Evolutionary conservation across 30 jellyfish, hydroid and myxozoan genomes (phyloP).

Genomic region (Clytia hemisphaerica): DNA sequence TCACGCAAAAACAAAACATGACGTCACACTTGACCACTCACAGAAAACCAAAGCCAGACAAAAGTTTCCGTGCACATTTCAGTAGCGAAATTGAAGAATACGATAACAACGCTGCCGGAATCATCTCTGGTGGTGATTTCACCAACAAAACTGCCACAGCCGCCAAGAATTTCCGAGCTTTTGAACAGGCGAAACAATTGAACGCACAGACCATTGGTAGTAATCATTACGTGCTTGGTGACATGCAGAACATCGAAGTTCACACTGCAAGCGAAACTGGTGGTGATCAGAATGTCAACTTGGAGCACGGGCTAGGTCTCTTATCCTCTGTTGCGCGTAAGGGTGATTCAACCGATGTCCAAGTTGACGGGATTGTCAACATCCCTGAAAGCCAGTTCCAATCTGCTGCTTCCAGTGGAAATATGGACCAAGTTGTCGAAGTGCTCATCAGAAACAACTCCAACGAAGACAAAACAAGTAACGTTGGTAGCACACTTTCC

Average conservation of each 20-base stretch:
- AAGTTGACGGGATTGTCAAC: conserved; percentile 94
- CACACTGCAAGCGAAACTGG: conserved; percentile 30
- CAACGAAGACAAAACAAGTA: conserved; percentile 56
- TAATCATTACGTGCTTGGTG: conserved; percentile 43
- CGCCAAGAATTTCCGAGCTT: conserved; percentile 29
- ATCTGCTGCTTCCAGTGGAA: conserved; percentile 30
- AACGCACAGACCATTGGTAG: conserved; percentile 31
- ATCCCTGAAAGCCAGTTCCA: conserved; percentile 50
- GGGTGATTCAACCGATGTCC: conserved; percentile 79
- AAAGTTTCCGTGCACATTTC: conserved; percentile 49
- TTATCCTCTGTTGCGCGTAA: conserved; percentile 98
- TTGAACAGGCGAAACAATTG: conserved; percentile 45
- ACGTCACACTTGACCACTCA: conserved; percentile 98
- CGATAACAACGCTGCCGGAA: conserved; percentile 28
- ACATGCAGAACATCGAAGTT: conserved; percentile 38
- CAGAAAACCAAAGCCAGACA: conserved; percentile 87
- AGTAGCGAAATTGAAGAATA: conserved; percentile 40
- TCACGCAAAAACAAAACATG: conserved; percentile 98
- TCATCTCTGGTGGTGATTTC: conserved; percentile 19
- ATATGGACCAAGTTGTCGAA: conserved; percentile 90
- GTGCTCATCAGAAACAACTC: conserved; percentile 88
- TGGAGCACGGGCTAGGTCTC: conserved; percentile 93
- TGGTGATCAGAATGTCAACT: conserved; percentile 7
- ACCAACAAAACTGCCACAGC: not conserved
- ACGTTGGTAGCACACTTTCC: conserved; percentile 50